These are phyloP conservation scores for Achatina immaculata DNA, from an alignment of 1,140 invertebrate species.

Conservation along the genomic window DNA sequence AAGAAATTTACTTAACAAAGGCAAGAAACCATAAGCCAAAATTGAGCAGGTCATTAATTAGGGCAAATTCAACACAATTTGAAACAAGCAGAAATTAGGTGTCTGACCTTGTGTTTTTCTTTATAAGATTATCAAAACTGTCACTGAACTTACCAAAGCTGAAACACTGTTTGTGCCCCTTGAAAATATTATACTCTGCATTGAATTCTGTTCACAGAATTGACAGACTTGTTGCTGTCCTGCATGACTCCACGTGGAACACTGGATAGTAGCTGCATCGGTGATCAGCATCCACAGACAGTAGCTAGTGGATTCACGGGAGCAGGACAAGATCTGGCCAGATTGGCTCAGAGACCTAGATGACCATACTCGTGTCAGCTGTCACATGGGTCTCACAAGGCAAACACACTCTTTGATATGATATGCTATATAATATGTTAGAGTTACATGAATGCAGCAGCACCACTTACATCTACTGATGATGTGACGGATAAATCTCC, in stretches of 20 bases:
- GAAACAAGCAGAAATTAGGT: not conserved
- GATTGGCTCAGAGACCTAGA: too few relatives aligned
- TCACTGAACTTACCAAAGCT: not conserved
- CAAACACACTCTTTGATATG: too few relatives aligned
- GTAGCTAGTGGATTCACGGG: not conserved
- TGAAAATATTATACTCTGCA: not conserved
- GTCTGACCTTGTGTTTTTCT: not conserved
- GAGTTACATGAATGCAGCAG: not conserved
- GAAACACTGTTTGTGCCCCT: not conserved
- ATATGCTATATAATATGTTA: too few relatives aligned
- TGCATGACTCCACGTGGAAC: not conserved
- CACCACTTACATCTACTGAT: slow-evolving; percentile 6
- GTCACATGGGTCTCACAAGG: too few relatives aligned
- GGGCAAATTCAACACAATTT: too few relatives aligned
- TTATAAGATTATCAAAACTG: not conserved
- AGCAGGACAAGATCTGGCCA: too few relatives aligned
- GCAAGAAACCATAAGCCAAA: too few relatives aligned
- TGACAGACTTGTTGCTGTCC: not conserved
- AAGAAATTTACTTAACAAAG: too few relatives aligned
- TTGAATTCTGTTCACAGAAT: not conserved
- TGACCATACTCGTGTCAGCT: too few relatives aligned
- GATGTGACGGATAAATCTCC: slow-evolving; percentile 31
- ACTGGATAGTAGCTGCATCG: not conserved
- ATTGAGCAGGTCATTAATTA: too few relatives aligned
- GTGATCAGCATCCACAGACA: not conserved